phyloP scores from a whole-genome alignment of 2,797 vertebrate species.

The Pyrocephalus nanus region DNA sequence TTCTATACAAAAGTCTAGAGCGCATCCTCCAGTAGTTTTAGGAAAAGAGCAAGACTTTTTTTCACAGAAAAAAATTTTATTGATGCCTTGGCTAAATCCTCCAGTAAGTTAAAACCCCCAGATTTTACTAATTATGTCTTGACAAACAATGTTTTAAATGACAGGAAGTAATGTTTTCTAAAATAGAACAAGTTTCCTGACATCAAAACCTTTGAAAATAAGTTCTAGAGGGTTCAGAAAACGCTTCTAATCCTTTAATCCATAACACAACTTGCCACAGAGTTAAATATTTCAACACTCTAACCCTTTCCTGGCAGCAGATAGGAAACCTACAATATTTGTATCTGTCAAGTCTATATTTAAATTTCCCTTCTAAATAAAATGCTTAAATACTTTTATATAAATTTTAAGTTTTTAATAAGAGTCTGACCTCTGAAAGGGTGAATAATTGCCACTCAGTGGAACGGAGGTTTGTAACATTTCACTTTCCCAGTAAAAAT shows the following conservation, averaged over 20 bases:
- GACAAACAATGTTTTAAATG: slow-evolving; percentile 28
- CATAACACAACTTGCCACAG: neutral
- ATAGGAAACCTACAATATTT: neutral
- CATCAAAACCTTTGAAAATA: slow-evolving; percentile 13
- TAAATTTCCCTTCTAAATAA: neutral
- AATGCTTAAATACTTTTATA: neutral
- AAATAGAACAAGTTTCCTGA: slow-evolving; percentile 9
- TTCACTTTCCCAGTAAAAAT: neutral
- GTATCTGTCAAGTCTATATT: neutral
- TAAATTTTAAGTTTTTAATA: neutral
- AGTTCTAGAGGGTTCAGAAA: neutral
- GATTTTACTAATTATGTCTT: slow-evolving; percentile 51
- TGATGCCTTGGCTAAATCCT: neutral
- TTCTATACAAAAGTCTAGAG: neutral
- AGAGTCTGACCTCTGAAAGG: neutral
- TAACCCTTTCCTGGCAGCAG: neutral
- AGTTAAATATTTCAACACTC: neutral
- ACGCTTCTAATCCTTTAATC: neutral
- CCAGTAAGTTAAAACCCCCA: neutral
- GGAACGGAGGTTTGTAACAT: neutral
- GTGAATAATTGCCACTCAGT: neutral
- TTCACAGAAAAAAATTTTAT: neutral
- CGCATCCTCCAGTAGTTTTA: neutral
- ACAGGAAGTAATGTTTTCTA: neutral
- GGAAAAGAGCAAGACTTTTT: neutral